A percentile compares a stretch with the other conserved stretches of the same genome.
phyloP scores from a whole-genome alignment of 1,140 invertebrate species.

The Thaumetopoea pityocampa region DNA sequence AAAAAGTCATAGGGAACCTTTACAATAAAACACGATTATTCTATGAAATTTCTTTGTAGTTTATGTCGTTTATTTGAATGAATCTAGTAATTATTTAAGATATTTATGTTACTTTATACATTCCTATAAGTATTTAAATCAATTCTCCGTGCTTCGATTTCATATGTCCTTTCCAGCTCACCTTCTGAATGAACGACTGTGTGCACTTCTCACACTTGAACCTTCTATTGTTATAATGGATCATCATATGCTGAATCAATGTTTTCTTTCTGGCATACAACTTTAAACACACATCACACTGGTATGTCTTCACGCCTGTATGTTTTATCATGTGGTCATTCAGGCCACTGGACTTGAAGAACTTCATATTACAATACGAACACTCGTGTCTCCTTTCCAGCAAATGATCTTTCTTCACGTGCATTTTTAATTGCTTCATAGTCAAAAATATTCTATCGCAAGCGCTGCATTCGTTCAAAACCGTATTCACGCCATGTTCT shows the following conservation, averaged over 20 bases:
- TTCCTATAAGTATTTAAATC: too few species aligned
- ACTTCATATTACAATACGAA: constrained; percentile 33
- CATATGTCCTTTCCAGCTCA: constrained; percentile 31
- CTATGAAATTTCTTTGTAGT: too few species aligned
- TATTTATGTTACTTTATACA: background rate
- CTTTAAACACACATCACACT: constrained; percentile 52
- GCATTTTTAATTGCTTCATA: constrained; percentile 9
- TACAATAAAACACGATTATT: too few species aligned
- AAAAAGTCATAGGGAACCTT: too few species aligned
- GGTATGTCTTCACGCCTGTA: constrained; percentile 18
- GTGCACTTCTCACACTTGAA: constrained; percentile 60
- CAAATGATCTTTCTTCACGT: constrained; percentile 29
- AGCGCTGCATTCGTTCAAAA: constrained; percentile 22
- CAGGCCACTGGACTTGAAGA: constrained; percentile 21
- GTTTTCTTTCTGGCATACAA: constrained; percentile 62
- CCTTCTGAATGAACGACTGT: constrained; percentile 49
- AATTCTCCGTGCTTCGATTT: constrained; percentile 30
- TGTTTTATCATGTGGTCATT: constrained; percentile 33
- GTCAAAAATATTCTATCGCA: constrained; percentile 26
- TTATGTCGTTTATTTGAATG: too few species aligned
- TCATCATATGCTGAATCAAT: constrained; percentile 72
- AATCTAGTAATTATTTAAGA: too few species aligned
- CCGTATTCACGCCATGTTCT: constrained; percentile 20
- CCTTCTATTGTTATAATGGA: constrained; percentile 63
- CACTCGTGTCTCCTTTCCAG: constrained; percentile 28